A percentile compares a stretch with the other conserved stretches of the same genome.
Evolutionary conservation across 2,113 vertebrate species (phyloP).

Genomic region (Steatornis caripensis): DNA sequence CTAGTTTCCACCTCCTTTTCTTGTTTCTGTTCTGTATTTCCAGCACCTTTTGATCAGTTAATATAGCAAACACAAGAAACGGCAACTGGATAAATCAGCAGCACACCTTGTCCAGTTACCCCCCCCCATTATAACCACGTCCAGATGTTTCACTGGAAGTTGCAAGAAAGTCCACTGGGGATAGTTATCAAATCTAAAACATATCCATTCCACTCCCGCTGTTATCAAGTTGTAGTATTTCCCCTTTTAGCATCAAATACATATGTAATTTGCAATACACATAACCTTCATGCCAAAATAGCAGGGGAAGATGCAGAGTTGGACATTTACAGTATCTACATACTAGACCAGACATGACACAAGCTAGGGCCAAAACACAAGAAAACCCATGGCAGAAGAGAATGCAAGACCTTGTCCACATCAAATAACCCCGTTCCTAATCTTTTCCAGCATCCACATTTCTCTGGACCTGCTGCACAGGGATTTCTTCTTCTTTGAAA

Average conservation of each 20-base stretch:
- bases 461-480: not conserved
- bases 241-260: not conserved
- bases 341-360: not conserved
- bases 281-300: not conserved
- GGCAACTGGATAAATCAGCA: slow-evolving; percentile 1
- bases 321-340: not conserved
- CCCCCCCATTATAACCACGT: not conserved
- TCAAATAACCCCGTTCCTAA: not conserved
- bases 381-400: not conserved
- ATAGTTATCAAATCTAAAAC: not conserved
- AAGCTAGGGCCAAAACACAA: not conserved
- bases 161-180: not conserved
- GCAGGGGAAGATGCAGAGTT: not conserved
- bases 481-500: not conserved
- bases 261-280: not conserved
- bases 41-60: slow-evolving; percentile 6
- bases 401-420: not conserved
- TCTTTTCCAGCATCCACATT: not conserved
- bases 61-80: not conserved
- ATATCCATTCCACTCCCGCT: not conserved
- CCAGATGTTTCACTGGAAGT: slow-evolving; percentile 4
- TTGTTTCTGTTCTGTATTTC: slow-evolving; percentile 13
- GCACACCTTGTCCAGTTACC: not conserved
- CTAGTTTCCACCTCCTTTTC: not conserved
- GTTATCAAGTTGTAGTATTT: not conserved